Evolutionary conservation across 2,113 vertebrate genomes (phyloP).

Genomic region (Oncorhynchus keta): DNA sequence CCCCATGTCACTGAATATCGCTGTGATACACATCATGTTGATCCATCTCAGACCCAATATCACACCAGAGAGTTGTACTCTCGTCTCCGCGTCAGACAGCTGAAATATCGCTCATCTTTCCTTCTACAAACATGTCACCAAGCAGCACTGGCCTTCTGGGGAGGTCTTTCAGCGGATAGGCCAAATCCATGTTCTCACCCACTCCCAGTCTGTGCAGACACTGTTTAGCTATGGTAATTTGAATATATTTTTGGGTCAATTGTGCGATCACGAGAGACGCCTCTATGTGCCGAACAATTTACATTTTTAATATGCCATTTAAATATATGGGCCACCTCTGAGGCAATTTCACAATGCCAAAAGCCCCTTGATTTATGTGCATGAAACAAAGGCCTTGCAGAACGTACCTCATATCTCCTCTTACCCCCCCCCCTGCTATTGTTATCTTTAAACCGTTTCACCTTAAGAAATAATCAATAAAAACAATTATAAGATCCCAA

Average conservation of each 20-base stretch:
- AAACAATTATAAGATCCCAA: conserved; percentile 75
- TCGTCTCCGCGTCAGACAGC: not conserved
- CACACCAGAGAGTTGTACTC: not conserved
- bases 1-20: not conserved
- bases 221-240: conserved; percentile 77
- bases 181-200: conserved; percentile 5
- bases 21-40: conserved; percentile 2
- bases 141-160: not conserved
- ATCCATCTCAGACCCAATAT: not conserved
- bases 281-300: conserved; percentile 74
- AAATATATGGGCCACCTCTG: conserved; percentile 76
- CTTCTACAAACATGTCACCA: not conserved
- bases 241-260: conserved; percentile 79
- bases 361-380: conserved; percentile 52
- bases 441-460: conserved; percentile 76
- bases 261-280: conserved; percentile 64
- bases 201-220: conserved; percentile 29
- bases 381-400: conserved; percentile 48
- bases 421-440: conserved; percentile 63
- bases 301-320: conserved; percentile 79
- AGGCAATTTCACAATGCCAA: conserved; percentile 71
- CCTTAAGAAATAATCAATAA: conserved; percentile 80
- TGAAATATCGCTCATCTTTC: not conserved
- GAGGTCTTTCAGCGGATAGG: not conserved
- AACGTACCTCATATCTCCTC: conserved; percentile 56